Evolutionary conservation across 2,797 vertebrate species (phyloP).

Genomic region (Taeniopygia guttata): DNA sequence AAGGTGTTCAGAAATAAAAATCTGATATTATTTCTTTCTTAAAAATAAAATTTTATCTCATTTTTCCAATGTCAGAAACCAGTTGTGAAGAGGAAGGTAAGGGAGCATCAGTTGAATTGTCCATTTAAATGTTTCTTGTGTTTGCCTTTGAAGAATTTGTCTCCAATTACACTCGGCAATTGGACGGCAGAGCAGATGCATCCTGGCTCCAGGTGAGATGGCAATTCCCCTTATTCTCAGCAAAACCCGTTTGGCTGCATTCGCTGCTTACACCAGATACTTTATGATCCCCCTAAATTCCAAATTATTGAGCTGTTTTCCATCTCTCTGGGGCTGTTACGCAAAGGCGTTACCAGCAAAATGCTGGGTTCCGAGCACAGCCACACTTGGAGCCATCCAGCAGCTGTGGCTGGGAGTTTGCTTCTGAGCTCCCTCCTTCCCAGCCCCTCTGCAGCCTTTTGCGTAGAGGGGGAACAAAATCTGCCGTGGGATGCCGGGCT

Average conservation of each 20-base stretch:
- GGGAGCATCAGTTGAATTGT: background rate
- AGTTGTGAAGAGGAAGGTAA: background rate
- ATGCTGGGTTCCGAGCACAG: background rate
- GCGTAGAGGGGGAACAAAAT: rapidly evolving
- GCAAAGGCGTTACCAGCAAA: background rate
- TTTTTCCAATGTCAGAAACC: background rate
- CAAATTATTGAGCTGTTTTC: background rate
- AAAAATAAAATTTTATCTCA: background rate
- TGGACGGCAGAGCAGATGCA: background rate
- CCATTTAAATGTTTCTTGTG: background rate
- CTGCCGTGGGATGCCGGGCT: background rate
- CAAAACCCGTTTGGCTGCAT: background rate
- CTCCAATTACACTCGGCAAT: background rate
- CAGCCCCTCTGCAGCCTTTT: background rate
- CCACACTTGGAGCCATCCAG: background rate
- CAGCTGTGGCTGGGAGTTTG: background rate
- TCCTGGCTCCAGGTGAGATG: rapidly evolving
- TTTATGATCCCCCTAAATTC: background rate
- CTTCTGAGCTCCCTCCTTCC: background rate
- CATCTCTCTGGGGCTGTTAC: background rate
- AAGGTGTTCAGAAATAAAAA: background rate
- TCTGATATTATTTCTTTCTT: background rate
- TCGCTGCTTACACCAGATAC: background rate
- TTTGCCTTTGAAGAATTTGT: background rate
- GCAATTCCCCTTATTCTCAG: background rate